Evolutionary conservation across 2,797 vertebrate genomes (phyloP), one percentile per base, ranked within the genome.

Genomic region (Rhyacichthys aspro): DNA sequence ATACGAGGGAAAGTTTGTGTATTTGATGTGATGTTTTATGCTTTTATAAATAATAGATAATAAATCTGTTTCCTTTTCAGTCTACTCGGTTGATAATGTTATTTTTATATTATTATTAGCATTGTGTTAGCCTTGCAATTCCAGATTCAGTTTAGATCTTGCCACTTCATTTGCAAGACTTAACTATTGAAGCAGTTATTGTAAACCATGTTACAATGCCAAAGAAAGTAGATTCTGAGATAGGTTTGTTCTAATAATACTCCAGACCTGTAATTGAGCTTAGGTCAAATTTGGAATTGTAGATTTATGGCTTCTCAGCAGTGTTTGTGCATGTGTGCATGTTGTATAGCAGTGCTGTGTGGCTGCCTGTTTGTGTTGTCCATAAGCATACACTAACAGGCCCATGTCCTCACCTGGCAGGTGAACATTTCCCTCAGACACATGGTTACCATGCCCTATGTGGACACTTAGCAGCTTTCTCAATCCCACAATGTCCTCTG

Each of bases 231-330:
- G 56, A 64, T 15, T 16, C 52, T 60, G 43, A 58, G 37, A 34
- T 3, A 14, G 15, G 19, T 59, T 63, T 72, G 46, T 71, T 78
- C 71, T 79, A 79, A 78, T 77, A 65, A 82, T 81, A 83, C 70
- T 50, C 74, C 1, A 3, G 68, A 63, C 33, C 62, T 83, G 80
- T 81, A 86, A 78, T 48, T 85, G 73, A 82, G 64, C 60, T 76
- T 19, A 32, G 63, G 70, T 76, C 82, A 59, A 37, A 74, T 70
- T 54, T 81, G 66, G 72, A 74, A 58, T 72, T 60, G 58, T 71
- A 52, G 63, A 68, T 78, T 79, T 67, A 72, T 69, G 55, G 39
- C 64, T 63, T 53, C 68, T 59, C 47, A 45, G 56, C 45, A 14
- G 34, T 53, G 67, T 66, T 76, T 74, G 69, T 55, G 39, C 36